phyloP scores from a whole-genome alignment of 2,888 invertebrate species.

The Bellardia bayeri region DNA sequence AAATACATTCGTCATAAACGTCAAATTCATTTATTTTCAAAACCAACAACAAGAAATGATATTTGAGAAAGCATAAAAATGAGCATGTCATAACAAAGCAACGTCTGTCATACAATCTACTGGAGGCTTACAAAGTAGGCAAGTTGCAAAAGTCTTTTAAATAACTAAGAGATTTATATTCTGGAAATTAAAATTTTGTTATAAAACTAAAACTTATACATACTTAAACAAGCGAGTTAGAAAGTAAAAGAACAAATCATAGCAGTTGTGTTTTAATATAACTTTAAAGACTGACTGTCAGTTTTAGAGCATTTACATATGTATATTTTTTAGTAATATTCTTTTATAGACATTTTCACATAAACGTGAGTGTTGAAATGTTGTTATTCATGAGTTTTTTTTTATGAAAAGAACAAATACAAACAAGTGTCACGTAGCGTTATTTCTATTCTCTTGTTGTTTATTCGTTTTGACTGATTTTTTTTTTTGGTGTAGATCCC shows the following conservation, averaged over 20 bases:
- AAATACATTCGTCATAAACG: slow-evolving; percentile 26
- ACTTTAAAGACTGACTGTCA: neutral
- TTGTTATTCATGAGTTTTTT: neutral
- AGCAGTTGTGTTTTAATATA: no score
- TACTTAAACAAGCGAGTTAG: no score
- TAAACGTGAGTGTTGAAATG: neutral
- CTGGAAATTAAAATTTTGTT: no score
- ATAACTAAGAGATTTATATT: neutral
- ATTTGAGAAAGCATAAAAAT: slow-evolving; percentile 30
- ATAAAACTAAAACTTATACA: no score
- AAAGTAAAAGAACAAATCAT: no score
- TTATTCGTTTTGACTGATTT: neutral
- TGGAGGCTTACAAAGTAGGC: neutral
- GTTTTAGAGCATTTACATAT: no score
- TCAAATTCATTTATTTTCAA: slow-evolving; percentile 53
- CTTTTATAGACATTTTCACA: neutral
- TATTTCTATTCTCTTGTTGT: slow-evolving; percentile 19
- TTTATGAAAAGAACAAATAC: slow-evolving; percentile 2
- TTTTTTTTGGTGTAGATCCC: neutral
- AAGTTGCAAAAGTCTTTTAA: neutral
- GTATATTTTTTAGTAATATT: neutral
- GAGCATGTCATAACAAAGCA: slow-evolving; percentile 24
- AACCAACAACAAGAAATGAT: slow-evolving; percentile 40
- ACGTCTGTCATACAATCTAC: neutral
- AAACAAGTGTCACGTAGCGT: slow-evolving; percentile 56